Evolutionary conservation across 2,888 invertebrate genomes (phyloP), one percentile per base, ranked within the genome.

Genomic region (Teleogryllus oceanicus): DNA sequence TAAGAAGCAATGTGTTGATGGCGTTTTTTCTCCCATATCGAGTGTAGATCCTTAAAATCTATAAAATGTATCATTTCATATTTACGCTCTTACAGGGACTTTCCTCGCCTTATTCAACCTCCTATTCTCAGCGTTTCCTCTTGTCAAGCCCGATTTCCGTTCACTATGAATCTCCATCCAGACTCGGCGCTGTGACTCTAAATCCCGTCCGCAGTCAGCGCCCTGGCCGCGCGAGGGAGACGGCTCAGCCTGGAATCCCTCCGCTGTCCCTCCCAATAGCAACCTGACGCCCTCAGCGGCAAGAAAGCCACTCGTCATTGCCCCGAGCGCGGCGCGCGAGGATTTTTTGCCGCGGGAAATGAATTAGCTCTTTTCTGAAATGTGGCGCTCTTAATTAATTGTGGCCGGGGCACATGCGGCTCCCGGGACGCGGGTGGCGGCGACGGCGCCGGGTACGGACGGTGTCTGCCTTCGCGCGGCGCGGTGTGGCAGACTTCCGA

Each of bases 321-420:
- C 62, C 62, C n/a, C 62, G 1, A 13, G 16, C 16, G n/a, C 62
- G 16, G 13, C 62, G 16, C 13, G 16, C 4, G 62, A 62, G 62
- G n/a, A 1, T 18, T 62, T 62, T 62, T 62, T 13, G 16, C 62
- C n/a, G 16, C 16, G 13, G 62, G n/a, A 62, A 62, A 62, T 62
- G 62, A 62, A 62, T 62, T 62, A 62, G 62, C 62, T 62, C 62
- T 62, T 62, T 62, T 62, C 62, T 62, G 62, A 62, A 62, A 62
- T n/a, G 62, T 62, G 62, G 62, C 62, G 62, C 62, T 62, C 62
- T 62, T 62, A 62, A 62, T 62, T 62, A 62, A 62, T 62, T 62
- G 62, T 62, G 62, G 13, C 62, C 62, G 62, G 4, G 16, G 62
- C 62, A 62, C 62, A 62, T 62, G 62, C 62, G 62, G 62, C 16